A percentile compares a stretch with the other conserved stretches of the same genome.
These are phyloP conservation scores for Amblyjoppa fuscipennis DNA, from an alignment of 2,888 invertebrate species.

Conservation along the genomic window DNA sequence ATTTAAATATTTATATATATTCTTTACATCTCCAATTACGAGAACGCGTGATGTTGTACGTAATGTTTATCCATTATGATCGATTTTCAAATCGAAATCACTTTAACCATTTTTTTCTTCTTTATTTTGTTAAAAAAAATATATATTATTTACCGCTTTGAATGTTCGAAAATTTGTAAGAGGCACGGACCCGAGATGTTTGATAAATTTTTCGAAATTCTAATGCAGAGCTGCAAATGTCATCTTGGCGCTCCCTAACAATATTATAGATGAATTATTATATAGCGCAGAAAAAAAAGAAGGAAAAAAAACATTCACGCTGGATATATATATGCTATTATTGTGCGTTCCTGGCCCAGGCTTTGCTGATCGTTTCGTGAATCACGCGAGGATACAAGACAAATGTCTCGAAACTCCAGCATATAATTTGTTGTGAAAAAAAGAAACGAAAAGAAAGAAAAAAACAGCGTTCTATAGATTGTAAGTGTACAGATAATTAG, in stretches of 20 bases:
- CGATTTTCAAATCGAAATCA: neutral
- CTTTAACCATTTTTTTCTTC: neutral
- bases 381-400: conserved; percentile 47
- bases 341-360: conserved; percentile 58
- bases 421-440: conserved; percentile 67
- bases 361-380: conserved; percentile 71
- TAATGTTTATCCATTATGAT: neutral
- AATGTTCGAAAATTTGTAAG: conserved; percentile 32
- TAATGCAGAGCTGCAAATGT: conserved; percentile 72
- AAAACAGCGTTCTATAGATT: conserved; percentile 76
- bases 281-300: conserved; percentile 60
- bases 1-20: conserved; percentile 6
- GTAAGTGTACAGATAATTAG: conserved; percentile 80
- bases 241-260: conserved; percentile 78
- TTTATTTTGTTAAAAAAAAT: conserved; percentile 12
- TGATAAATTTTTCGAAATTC: conserved; percentile 77
- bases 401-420: conserved; percentile 71
- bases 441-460: conserved; percentile 21
- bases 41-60: neutral
- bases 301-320: conserved; percentile 75
- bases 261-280: conserved; percentile 79
- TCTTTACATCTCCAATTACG: neutral
- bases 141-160: conserved; percentile 14
- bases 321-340: conserved; percentile 71
- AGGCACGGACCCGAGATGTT: conserved; percentile 75